A percentile compares a stretch with the other conserved stretches of the same genome.
Evolutionary conservation across 2,888 invertebrate genomes (phyloP).

Genomic region (Megastigmus dorsalis): DNA sequence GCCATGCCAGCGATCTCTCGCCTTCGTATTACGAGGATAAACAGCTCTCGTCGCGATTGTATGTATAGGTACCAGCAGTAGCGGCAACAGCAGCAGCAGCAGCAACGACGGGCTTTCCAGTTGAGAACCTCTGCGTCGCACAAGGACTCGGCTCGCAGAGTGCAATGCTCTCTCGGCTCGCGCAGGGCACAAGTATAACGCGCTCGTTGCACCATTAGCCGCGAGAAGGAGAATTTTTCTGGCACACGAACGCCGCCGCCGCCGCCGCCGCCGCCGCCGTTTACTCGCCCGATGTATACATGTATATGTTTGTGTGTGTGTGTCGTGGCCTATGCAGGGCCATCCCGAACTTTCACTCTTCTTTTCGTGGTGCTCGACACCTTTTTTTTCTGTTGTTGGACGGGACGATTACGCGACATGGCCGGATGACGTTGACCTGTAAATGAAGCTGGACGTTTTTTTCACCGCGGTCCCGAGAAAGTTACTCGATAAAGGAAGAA

Average conservation of each 20-base stretch:
- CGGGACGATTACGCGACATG: no score
- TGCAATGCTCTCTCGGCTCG: slow-evolving; percentile 46
- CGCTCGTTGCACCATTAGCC: slow-evolving; percentile 46
- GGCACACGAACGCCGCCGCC: not conserved
- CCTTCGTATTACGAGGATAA: slow-evolving; percentile 10
- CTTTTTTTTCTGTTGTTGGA: not conserved
- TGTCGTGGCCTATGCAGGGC: not conserved
- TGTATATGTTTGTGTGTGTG: no score
- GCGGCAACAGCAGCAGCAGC: not conserved
- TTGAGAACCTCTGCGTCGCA: slow-evolving; percentile 51
- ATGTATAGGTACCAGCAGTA: not conserved
- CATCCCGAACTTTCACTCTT: slow-evolving; percentile 46
- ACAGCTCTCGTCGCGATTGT: not conserved
- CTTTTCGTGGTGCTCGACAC: not conserved
- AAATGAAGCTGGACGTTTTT: no score
- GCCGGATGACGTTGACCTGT: no score
- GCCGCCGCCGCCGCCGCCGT: not conserved
- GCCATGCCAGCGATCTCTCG: not conserved
- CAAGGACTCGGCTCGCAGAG: slow-evolving; percentile 42
- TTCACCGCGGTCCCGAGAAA: no score
- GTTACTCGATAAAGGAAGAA: no score
- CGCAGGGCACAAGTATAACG: slow-evolving; percentile 46
- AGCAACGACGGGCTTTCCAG: not conserved
- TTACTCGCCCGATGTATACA: not conserved
- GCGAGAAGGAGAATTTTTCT: slow-evolving; percentile 37